phyloP scores from a whole-genome alignment of 2,113 vertebrate species.

The Corvus cornix region DNA sequence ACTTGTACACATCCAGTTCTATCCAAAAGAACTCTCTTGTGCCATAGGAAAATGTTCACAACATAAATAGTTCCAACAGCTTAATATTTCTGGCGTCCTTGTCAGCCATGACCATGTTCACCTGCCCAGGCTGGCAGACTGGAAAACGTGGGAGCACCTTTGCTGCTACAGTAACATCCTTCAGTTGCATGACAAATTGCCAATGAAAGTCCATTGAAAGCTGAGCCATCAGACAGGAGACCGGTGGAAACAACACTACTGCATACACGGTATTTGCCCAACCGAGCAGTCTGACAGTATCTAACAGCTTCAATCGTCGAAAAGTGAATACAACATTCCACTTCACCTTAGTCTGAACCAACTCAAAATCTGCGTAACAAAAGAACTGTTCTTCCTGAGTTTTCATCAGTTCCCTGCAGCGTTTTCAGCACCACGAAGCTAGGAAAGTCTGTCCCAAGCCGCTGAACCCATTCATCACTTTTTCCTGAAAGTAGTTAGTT shows the following conservation, averaged over 20 bases:
- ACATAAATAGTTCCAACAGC: background rate
- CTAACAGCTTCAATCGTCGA: background rate
- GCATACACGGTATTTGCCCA: fast-evolving
- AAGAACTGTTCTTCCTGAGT: background rate
- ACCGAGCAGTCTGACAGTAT: background rate
- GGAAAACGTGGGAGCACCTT: background rate
- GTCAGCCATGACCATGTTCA: background rate
- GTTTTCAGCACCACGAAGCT: background rate
- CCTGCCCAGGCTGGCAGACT: background rate
- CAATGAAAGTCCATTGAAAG: background rate
- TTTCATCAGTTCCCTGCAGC: background rate
- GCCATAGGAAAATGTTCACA: background rate
- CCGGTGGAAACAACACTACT: fast-evolving
- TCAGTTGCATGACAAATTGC: fast-evolving
- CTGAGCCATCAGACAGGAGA: background rate
- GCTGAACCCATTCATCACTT: background rate
- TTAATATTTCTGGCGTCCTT: background rate
- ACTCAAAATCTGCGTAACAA: background rate
- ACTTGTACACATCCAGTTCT: background rate
- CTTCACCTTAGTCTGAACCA: background rate
- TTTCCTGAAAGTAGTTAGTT: background rate
- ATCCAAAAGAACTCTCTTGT: background rate
- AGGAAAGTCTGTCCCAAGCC: background rate
- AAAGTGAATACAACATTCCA: background rate
- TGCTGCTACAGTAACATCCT: background rate